A percentile compares a stretch with the other conserved stretches of the same genome.
Evolutionary conservation across 2,113 vertebrate species (phyloP).

Genomic region (Dolichallabes microphthalmus): DNA sequence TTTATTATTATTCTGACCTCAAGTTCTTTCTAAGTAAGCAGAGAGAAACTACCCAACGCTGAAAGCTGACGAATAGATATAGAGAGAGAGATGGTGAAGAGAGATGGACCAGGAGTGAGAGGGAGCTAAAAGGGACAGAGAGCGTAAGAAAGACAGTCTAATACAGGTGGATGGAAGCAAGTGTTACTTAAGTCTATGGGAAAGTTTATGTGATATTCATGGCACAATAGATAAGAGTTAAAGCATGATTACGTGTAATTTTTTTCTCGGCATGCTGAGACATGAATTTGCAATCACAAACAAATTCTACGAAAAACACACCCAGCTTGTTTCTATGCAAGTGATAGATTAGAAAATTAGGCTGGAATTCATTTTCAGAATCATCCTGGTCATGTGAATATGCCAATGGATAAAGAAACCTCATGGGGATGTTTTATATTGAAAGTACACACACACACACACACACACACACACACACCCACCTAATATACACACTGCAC

Average conservation of each 20-base stretch:
- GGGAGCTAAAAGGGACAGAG: not conserved
- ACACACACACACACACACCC: not conserved
- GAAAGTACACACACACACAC: not conserved
- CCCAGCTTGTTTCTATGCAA: not conserved
- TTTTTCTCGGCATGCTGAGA: not conserved
- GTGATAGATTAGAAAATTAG: not conserved
- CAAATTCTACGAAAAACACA: not conserved
- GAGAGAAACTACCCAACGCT: not conserved
- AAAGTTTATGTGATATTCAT: not conserved
- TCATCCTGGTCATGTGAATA: not conserved
- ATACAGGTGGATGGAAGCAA: conserved; percentile 31
- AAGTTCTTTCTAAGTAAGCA: not conserved
- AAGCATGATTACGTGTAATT: not conserved
- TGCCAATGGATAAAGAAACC: not conserved
- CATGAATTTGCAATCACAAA: not conserved
- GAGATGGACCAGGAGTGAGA: conserved; percentile 5
- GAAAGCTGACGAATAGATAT: not conserved
- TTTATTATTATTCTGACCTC: conserved; percentile 13
- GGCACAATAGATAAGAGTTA: conserved; percentile 2
- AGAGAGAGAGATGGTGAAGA: not conserved
- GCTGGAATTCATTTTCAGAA: not conserved
- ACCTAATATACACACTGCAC: not conserved
- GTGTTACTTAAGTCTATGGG: not conserved
- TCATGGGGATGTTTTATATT: not conserved
- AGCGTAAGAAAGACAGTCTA: not conserved